Evolutionary conservation across 2,888 invertebrate genomes (phyloP).

Genomic region (Microchrysa polita): DNA sequence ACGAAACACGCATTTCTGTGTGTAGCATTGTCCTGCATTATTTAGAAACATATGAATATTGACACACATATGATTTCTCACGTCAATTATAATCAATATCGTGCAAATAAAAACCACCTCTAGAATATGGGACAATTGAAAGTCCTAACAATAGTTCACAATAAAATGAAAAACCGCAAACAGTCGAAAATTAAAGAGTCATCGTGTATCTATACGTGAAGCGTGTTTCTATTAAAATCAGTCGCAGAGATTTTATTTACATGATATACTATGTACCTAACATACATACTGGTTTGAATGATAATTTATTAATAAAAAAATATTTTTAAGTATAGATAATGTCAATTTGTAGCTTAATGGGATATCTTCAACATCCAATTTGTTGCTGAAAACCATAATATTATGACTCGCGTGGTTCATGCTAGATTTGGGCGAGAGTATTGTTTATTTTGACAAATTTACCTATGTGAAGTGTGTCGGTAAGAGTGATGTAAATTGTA

Average conservation of each 20-base stretch:
- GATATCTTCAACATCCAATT: constrained; percentile 44
- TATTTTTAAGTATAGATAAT: constrained; percentile 33
- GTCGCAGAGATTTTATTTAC: no score
- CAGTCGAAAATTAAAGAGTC: not conserved
- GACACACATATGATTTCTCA: no score
- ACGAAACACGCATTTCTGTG: no score
- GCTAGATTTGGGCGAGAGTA: no score
- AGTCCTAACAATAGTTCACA: no score
- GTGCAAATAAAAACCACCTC: not conserved
- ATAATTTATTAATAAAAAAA: constrained; percentile 37
- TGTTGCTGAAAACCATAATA: constrained; percentile 45
- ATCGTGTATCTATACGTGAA: not conserved
- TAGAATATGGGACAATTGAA: constrained; percentile 3
- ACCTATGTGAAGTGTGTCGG: no score
- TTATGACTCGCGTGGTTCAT: no score
- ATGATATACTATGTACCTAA: not conserved
- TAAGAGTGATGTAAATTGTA: no score
- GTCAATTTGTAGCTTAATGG: constrained; percentile 41
- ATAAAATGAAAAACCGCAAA: not conserved
- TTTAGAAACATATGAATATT: no score
- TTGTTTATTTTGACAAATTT: no score
- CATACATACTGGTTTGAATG: constrained; percentile 8
- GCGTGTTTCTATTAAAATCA: no score
- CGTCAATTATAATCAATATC: not conserved
- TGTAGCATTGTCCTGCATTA: no score